Evolutionary conservation across 2,888 invertebrate genomes (phyloP).

Genomic region (Plagodis dolabraria): DNA sequence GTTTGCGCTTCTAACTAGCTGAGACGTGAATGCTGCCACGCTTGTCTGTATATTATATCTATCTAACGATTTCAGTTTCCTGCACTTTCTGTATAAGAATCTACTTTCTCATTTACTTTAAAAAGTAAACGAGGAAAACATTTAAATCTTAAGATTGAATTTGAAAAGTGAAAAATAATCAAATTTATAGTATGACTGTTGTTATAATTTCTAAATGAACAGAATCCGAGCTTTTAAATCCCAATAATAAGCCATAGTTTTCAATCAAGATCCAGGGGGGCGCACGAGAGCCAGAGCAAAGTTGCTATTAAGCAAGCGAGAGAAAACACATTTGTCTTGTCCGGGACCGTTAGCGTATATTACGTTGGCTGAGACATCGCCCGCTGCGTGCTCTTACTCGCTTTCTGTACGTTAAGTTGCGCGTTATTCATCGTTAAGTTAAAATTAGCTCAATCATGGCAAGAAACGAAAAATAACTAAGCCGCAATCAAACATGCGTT

Average conservation of each 20-base stretch:
- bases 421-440: conserved; percentile 56
- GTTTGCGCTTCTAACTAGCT: conserved; percentile 82
- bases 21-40: conserved; percentile 72
- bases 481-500: background rate
- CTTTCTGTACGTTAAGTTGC: conserved; percentile 57
- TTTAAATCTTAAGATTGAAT: too few species aligned
- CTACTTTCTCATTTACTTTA: conserved; percentile 6
- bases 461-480: conserved; percentile 20
- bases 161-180: too few species aligned
- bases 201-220: conserved; percentile 10
- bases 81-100: conserved; percentile 37
- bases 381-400: conserved; percentile 72
- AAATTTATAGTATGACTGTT: too few species aligned
- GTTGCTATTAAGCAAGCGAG: conserved; percentile 75
- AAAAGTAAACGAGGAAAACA: background rate
- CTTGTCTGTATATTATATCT: conserved; percentile 70
- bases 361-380: conserved; percentile 73
- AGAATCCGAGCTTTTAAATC: conserved; percentile 46
- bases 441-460: conserved; percentile 47
- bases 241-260: conserved; percentile 71
- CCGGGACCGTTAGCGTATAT: conserved; percentile 83
- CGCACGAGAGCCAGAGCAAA: conserved; percentile 54
- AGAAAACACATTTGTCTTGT: conserved; percentile 85
- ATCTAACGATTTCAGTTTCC: conserved; percentile 53
- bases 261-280: conserved; percentile 68